Evolutionary conservation across 2,797 vertebrate genomes (phyloP).

Genomic region (Lacerta viridis): DNA sequence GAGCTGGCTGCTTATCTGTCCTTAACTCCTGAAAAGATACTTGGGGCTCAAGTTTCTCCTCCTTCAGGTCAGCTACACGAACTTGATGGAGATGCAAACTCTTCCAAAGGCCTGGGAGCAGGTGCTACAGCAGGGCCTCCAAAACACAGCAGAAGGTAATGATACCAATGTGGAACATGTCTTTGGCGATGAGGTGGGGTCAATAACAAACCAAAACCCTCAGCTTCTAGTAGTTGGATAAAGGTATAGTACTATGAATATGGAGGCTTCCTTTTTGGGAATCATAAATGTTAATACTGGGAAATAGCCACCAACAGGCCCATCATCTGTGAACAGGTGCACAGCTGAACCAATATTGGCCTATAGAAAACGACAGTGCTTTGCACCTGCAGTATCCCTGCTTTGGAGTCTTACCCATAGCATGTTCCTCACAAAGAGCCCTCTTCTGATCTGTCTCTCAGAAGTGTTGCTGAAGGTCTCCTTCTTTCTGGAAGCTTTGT

Average conservation of each 20-base stretch:
- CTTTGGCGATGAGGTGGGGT: background rate
- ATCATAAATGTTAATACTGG: too few relatives aligned
- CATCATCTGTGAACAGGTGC: background rate
- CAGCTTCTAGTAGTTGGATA: too few relatives aligned
- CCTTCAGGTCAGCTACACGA: conserved; percentile 78
- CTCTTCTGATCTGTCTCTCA: conserved; percentile 49
- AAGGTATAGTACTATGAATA: background rate
- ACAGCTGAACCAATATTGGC: background rate
- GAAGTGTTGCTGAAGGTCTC: conserved; percentile 76
- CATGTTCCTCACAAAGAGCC: background rate
- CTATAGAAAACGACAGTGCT: background rate
- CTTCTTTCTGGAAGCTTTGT: conserved; percentile 77
- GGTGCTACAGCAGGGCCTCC: conserved; percentile 64
- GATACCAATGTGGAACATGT: fast-evolving
- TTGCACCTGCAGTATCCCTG: background rate
- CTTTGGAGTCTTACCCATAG: background rate
- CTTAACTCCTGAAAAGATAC: conserved; percentile 80
- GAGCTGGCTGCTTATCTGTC: background rate
- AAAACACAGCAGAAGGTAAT: conserved; percentile 71
- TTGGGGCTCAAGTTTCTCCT: conserved; percentile 86
- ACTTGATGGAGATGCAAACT: conserved; percentile 80
- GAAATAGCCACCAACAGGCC: background rate
- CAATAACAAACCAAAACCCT: background rate
- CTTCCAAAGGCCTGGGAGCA: conserved; percentile 84
- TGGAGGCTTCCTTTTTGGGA: fast-evolving